Evolutionary conservation across 2,888 invertebrate species (phyloP), one percentile per base, ranked within the genome.

Genomic region (Agrotis clavis): DNA sequence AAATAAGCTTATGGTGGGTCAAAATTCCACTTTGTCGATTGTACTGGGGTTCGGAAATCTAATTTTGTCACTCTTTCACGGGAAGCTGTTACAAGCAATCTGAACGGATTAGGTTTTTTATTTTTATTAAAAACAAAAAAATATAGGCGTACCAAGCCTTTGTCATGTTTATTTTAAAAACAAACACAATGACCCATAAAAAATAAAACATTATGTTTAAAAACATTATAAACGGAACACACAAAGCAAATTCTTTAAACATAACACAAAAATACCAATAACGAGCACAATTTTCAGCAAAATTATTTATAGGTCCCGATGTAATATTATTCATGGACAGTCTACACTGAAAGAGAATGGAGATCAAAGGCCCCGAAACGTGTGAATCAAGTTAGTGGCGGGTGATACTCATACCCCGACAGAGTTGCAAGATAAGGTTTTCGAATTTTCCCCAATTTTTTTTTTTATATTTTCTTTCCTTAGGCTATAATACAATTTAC

Each of bases 311-410:
- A 67, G 71, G 71, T 64, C 25, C 57, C 63, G 35, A 53, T 57
- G 50, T 84, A 81, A 83, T 81, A 85, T 83, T 86, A 88, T 87
- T 85, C 89, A 88, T 89, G 83, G 89, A 75, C 87, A 87, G 79
- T 67, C 79, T 86, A 86, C 84, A 80, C 85, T 87, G 88, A 90
- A 91, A 88, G 85, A 87, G 83, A 83, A 87, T 83, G 72, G 83
- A 91, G 91, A 93, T 94, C 94, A 93, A 94, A 93, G 91, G 87
- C 79, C 84, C 74, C 81, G 81, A 88, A 90, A 92, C 89, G 92
- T 93, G 93, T 92, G 94, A 92, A 93, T 92, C 86, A 86, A 90
- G 91, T 92, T 90, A 90, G 87, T 73, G 75, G 75, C 56, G 79
- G 82, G 77, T 19, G 68, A 35, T 47, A 9, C 69, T 19, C 74